Evolutionary conservation across 2,888 invertebrate species (phyloP).

Genomic region (Slavum lentiscoides): DNA sequence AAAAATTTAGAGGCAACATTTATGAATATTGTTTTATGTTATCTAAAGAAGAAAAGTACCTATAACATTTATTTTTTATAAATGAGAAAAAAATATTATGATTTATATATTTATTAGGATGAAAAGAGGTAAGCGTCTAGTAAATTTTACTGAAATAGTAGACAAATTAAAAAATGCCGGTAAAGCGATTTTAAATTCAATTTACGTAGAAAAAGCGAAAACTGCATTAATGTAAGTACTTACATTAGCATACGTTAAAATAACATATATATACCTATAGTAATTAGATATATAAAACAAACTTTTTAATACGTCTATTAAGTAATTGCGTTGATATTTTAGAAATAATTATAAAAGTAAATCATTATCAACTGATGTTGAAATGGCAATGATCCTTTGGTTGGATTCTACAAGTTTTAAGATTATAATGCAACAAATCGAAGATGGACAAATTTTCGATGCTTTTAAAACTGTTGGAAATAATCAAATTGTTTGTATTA

Average conservation of each 20-base stretch:
- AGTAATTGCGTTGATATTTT: not conserved
- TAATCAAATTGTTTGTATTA: not conserved
- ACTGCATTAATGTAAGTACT: conserved; percentile 9
- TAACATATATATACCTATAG: not conserved
- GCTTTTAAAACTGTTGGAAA: not conserved
- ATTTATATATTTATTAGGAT: not conserved
- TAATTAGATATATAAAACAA: not conserved
- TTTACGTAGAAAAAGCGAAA: conserved; percentile 17
- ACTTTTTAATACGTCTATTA: not conserved
- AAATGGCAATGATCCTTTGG: conserved; percentile 28
- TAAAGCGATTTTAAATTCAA: conserved; percentile 6
- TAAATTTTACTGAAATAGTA: not conserved
- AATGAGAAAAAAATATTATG: not conserved
- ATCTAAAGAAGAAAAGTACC: conserved; percentile 22
- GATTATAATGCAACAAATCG: not conserved
- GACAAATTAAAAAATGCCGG: conserved; percentile 30
- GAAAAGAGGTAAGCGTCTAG: not conserved
- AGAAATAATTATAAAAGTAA: conserved; percentile 4
- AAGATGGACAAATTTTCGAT: not conserved
- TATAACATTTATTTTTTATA: not conserved
- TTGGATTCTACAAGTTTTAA: not conserved
- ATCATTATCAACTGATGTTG: not conserved
- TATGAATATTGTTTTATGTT: conserved; percentile 29
- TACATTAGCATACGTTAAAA: not conserved
- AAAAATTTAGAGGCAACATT: conserved; percentile 36